Conservation (phyloP, 2,797 vertebrate genomes). For the Brachyrhaphis roseni region DNA sequence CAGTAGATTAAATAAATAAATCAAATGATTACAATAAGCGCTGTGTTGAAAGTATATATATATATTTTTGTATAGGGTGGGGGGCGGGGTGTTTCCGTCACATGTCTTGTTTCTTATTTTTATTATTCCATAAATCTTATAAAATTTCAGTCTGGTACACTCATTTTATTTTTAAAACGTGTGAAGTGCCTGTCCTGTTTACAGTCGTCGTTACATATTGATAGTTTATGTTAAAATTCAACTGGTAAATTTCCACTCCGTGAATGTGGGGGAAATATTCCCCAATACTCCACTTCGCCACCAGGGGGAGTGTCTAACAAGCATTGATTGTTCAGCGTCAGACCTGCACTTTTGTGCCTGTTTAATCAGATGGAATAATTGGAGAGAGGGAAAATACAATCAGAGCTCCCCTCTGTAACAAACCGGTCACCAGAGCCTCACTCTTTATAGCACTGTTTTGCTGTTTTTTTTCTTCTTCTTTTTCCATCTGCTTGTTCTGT, state of each 20-base stretch:
- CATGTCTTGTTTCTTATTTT: background rate
- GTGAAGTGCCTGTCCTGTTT: background rate
- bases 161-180: background rate
- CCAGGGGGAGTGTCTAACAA: conserved; percentile 54
- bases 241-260: conserved; percentile 67
- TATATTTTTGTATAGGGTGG: no score
- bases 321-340: conserved; percentile 46
- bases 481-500: background rate
- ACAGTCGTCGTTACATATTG: background rate
- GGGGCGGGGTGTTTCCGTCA: background rate
- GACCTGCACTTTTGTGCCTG: conserved; percentile 52
- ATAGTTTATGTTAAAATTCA: background rate
- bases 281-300: conserved; percentile 43
- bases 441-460: conserved; percentile 21
- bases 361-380: conserved; percentile 63
- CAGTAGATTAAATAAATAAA: background rate
- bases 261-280: conserved; percentile 13
- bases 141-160: background rate
- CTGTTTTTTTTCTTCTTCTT: background rate
- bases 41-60: background rate
- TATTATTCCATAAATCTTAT: background rate
- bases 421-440: conserved; percentile 42
- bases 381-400: conserved; percentile 37
- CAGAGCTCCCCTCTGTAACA: conserved; percentile 39
- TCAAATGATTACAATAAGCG: background rate